Evolutionary conservation across 2,888 invertebrate genomes (phyloP), one percentile per base, ranked within the genome.

Genomic region (Noctua pronuba): DNA sequence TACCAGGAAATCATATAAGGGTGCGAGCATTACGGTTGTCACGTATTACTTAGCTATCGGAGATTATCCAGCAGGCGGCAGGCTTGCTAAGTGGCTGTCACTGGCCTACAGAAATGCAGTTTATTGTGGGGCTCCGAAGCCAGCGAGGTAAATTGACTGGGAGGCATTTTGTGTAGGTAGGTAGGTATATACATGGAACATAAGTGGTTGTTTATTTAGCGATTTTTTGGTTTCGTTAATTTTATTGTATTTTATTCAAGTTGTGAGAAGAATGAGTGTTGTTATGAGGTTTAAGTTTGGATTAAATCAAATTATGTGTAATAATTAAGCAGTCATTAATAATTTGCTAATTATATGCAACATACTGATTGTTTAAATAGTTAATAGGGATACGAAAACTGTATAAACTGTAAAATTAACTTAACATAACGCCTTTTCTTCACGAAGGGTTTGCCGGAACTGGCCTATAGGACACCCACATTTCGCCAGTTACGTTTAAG

Each of bases 41-140:
- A 71, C 67, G 65, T 73, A 85, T 73, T 75, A 77, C 80, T 81
- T 77, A 79, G 73, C 65, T 80, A 80, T 75, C 71, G 58, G 55
- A 81, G 87, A 84, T 86, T 80, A 86, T 84, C 88, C 68, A 70
- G 24, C 46, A 60, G 72, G 55, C 66, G 75, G 73, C 55, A n/a
- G 52, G 60, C 64, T 62, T 41, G 69, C 71, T 88, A 86, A 86
- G 87, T 85, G 88, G 79, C 69, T 80, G 81, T 83, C 87, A 79
- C 74, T 73, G 46, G 80, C 49, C 68, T 68, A 74, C 68, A 79
- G 65, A 80, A 73, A 65, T 60, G 58, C 49, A 75, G 82, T 73
- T 84, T 75, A 62, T 62, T 69, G 79, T 66, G 58, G 67, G 46
- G 52, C 73, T 49, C n/a, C 28, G 69, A 72, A 65, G 58, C 21